Conservation (phyloP, 2,113 vertebrate species). For the Vulpes ferrilata region DNA sequence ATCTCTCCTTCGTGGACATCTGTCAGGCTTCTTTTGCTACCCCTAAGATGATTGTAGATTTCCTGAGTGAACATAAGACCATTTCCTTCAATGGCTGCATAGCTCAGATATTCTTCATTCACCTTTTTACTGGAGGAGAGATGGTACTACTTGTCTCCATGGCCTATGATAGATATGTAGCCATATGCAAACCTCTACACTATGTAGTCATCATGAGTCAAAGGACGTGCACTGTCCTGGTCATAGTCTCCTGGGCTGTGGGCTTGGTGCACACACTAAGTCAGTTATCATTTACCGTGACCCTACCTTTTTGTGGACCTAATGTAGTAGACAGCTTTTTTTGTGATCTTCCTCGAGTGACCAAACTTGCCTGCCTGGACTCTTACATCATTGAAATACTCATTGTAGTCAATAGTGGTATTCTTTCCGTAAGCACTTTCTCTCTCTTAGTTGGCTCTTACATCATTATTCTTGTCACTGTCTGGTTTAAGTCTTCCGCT, state of each 20-base stretch:
- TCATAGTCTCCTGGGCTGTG: slow-evolving; percentile 68
- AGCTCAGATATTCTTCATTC: slow-evolving; percentile 85
- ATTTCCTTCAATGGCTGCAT: slow-evolving; percentile 82
- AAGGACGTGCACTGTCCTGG: background rate
- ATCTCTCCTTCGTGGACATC: slow-evolving; percentile 85
- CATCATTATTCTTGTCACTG: slow-evolving; percentile 49
- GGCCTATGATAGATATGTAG: slow-evolving; percentile 76
- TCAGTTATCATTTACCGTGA: slow-evolving; percentile 72
- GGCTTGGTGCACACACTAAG: slow-evolving; percentile 70
- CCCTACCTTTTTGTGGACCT: slow-evolving; percentile 73
- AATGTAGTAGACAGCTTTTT: slow-evolving; percentile 75
- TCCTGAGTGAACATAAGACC: slow-evolving; percentile 73
- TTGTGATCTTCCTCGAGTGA: slow-evolving; percentile 72
- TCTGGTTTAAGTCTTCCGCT: slow-evolving; percentile 71
- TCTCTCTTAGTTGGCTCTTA: slow-evolving; percentile 65
- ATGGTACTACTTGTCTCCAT: slow-evolving; percentile 83
- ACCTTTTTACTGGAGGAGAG: slow-evolving; percentile 82
- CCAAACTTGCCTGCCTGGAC: slow-evolving; percentile 70
- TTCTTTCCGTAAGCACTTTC: slow-evolving; percentile 75
- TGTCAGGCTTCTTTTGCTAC: slow-evolving; percentile 80
- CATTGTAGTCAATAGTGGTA: slow-evolving; percentile 69
- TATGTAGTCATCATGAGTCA: slow-evolving; percentile 62
- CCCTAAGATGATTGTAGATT: slow-evolving; percentile 82
- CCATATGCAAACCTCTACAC: slow-evolving; percentile 72
- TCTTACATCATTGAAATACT: slow-evolving; percentile 64